Evolutionary conservation across 64 coral and sea anemone genomes (phyloP).

Genomic region (Platygyra sinensis): DNA sequence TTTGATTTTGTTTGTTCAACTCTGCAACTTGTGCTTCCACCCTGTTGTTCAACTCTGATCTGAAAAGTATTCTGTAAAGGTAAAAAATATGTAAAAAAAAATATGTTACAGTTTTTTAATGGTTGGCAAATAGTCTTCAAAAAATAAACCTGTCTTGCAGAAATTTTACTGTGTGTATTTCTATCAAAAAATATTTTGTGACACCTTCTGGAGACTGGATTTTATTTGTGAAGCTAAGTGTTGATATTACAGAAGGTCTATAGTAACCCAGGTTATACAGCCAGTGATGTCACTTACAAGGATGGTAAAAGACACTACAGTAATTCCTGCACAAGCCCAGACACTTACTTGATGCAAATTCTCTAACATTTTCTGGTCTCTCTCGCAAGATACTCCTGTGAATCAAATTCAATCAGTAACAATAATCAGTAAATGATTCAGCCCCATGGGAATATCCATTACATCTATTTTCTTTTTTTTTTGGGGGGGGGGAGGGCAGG

Average conservation of each 20-base stretch:
- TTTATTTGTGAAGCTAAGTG: too few species aligned
- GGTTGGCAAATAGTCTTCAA: not conserved
- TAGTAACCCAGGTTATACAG: too few species aligned
- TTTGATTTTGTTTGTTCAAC: constrained; percentile 51
- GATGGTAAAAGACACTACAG: not conserved
- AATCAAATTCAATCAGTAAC: not conserved
- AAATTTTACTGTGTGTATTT: too few species aligned
- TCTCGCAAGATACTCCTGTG: constrained; percentile 66
- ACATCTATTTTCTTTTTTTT: too few species aligned
- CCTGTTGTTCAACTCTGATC: constrained; percentile 38
- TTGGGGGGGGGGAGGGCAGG: too few species aligned
- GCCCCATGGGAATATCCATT: too few species aligned
- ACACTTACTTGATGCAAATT: constrained; percentile 80
- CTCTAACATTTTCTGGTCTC: constrained; percentile 75
- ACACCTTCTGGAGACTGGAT: too few species aligned
- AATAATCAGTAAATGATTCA: not conserved
- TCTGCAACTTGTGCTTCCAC: constrained; percentile 70
- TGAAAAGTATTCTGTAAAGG: constrained; percentile 69
- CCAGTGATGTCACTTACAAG: too few species aligned
- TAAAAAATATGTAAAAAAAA: not conserved
- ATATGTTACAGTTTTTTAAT: not conserved
- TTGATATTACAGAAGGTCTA: too few species aligned
- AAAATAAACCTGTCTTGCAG: too few species aligned
- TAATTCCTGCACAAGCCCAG: not conserved
- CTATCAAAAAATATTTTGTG: too few species aligned